Evolutionary conservation across 2,113 vertebrate genomes (phyloP).

Genomic region (Eptatretus burgeri): DNA sequence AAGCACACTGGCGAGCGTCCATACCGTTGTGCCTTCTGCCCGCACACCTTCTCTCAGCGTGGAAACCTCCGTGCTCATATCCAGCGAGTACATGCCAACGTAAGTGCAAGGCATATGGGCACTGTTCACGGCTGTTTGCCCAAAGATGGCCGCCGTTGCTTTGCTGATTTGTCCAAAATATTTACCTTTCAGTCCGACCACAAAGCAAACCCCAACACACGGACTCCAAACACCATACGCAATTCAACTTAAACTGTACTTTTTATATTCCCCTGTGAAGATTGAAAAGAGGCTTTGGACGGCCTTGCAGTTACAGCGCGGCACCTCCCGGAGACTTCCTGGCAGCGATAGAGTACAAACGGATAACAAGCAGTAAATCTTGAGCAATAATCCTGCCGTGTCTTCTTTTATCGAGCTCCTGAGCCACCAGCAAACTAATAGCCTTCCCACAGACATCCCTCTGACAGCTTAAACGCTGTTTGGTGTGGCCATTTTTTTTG

Average conservation of each 20-base stretch:
- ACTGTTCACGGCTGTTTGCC: too few relatives aligned
- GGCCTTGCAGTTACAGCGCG: too few relatives aligned
- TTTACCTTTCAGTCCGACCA: too few relatives aligned
- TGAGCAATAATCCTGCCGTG: conserved; percentile 3
- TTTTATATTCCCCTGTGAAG: too few relatives aligned
- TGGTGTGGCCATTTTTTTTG: conserved; percentile 7
- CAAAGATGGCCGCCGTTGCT: too few relatives aligned
- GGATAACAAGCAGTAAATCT: conserved; percentile 4
- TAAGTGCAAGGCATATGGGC: conserved; percentile 15
- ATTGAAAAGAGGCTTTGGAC: too few relatives aligned
- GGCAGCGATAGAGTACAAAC: neutral
- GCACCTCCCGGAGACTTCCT: too few relatives aligned
- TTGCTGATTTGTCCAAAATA: too few relatives aligned
- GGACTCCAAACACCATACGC: too few relatives aligned
- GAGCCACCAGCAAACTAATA: conserved; percentile 6
- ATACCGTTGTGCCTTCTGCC: conserved; percentile 72
- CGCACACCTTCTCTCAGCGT: conserved; percentile 87
- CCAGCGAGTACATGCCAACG: conserved; percentile 86
- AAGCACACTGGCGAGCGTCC: conserved; percentile 89
- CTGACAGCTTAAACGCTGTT: conserved; percentile 6
- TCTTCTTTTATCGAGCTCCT: conserved; percentile 2
- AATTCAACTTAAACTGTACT: too few relatives aligned
- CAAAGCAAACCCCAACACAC: too few relatives aligned
- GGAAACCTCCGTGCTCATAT: conserved; percentile 89
- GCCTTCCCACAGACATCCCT: conserved; percentile 1